A percentile compares a stretch with the other conserved stretches of the same genome.
phyloP scores from a whole-genome alignment of 1,140 invertebrate genomes.

The Drosophila lacertosa region DNA sequence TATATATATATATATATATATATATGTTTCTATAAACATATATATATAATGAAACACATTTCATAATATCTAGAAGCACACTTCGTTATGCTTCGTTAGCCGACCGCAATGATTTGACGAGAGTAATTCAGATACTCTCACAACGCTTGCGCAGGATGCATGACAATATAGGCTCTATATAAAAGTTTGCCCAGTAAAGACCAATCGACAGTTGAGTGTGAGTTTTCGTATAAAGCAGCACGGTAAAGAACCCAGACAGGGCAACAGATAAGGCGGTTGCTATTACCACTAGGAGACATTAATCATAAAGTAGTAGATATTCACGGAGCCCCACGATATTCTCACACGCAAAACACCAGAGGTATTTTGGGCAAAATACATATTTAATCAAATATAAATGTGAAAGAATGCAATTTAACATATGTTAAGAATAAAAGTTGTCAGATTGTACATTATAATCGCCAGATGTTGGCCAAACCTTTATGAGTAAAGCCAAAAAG shows the following conservation, averaged over 20 bases:
- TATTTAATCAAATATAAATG: neutral
- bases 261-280: neutral
- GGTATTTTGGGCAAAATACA: constrained; percentile 14
- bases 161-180: constrained; percentile 1
- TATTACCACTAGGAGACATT: neutral
- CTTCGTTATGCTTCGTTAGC: too few species aligned
- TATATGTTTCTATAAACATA: too few species aligned
- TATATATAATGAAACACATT: too few species aligned
- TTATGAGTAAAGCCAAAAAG: neutral
- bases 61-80: too few species aligned
- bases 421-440: too few species aligned
- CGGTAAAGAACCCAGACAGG: constrained; percentile 39
- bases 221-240: constrained; percentile 63
- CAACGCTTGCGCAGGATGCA: constrained; percentile 44
- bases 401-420: neutral
- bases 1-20: too few species aligned
- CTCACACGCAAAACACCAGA: constrained; percentile 16
- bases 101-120: too few species aligned
- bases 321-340: constrained; percentile 8
- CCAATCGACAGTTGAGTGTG: constrained; percentile 66
- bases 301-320: constrained; percentile 13
- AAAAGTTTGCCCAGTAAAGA: constrained; percentile 24
- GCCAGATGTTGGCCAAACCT: too few species aligned
- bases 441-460: too few species aligned
- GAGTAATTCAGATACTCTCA: constrained; percentile 6